Base-by-base conservation (phyloP, 2,113 vertebrate species). In the Platysternon megacephalum region DNA sequence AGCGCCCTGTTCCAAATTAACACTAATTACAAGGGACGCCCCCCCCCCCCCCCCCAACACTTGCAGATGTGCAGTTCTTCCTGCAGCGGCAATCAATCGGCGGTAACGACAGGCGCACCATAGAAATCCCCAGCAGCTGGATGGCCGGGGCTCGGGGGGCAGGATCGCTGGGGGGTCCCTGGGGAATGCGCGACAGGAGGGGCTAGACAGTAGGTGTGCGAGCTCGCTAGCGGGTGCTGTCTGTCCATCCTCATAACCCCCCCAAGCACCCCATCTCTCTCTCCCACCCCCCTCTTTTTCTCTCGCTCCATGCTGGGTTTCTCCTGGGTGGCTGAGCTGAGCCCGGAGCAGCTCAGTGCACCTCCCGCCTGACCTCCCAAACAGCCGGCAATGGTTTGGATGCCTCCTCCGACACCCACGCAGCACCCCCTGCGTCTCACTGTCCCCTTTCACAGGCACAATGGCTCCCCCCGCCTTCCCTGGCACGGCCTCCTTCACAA, bases 1-100 rank as follows among this genome's bases (percentile, higher is more conserved):
- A 93, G 95, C 93, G 96, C 97, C 96, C 97, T 98, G 97, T 97
- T 98, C 97, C 97, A 98, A 98, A 98, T 98, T 98, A 98, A 97
- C 97, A 96, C 97, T 98, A 98, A 98, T 98, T 97, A 98, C 97
- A 97, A 97, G 96, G 97, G 97, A 95, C 10, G 28, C 6, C 49
- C 65, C 22, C 79, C 76, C 29, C 6, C 49, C 65, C 22, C 79
- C 76, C 29, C 88, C 86, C 88, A 91, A 0, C 1, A 17, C 89
- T 90, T 95, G 94, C 97, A 97, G 93, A 97, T 96, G 94, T 93
- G 93, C 32, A 2, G 82, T 83, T 86, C 87, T 82, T 94, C 94
- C 93, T 2, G 24, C 35, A 8, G 84, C 58, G 4, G 10, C 19
- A 58, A 52, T 82, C 19, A 58, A 52, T 82, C 84, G 51, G 84